A percentile compares a stretch with the other conserved stretches of the same genome.
Evolutionary conservation across 1,140 invertebrate species (phyloP).

Genomic region (Macrocentrus cingulum): DNA sequence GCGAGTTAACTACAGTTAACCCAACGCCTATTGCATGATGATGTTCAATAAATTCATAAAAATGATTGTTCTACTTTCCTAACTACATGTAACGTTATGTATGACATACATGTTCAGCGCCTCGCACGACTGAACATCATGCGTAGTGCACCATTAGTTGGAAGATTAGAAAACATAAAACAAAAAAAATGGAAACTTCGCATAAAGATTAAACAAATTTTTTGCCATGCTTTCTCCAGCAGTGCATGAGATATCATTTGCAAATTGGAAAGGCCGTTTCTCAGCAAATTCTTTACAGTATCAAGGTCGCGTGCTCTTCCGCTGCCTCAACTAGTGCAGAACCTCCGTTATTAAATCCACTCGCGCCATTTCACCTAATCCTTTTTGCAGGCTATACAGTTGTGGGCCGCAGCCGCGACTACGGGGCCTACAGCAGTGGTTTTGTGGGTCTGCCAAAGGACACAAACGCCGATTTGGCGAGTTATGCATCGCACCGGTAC

Average conservation of each 20-base stretch:
- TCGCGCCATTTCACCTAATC: background rate
- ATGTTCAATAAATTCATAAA: conserved; percentile 24
- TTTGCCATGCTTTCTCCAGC: background rate
- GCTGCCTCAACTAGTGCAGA: conserved; percentile 10
- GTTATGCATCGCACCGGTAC: conserved; percentile 21
- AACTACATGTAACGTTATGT: conserved; percentile 38
- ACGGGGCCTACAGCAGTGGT: conserved; percentile 20
- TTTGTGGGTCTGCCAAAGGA: conserved; percentile 24
- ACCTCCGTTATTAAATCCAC: background rate
- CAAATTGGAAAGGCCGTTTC: conserved; percentile 18
- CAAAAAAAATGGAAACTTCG: conserved; percentile 17
- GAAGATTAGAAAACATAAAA: conserved; percentile 14
- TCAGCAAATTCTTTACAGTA: background rate
- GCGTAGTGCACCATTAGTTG: background rate
- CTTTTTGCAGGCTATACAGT: conserved; percentile 25
- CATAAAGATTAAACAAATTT: background rate
- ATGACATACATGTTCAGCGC: conserved; percentile 43
- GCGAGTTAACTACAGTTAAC: conserved; percentile 4
- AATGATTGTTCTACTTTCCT: conserved; percentile 46
- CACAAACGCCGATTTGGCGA: conserved; percentile 13
- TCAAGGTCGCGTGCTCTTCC: conserved; percentile 1
- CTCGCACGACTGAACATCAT: conserved; percentile 34
- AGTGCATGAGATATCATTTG: background rate
- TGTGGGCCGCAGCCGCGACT: conserved; percentile 26
- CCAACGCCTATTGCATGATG: too few species aligned